Conservation (phyloP, 2,113 vertebrate genomes). For the Oncorhynchus keta region DNA sequence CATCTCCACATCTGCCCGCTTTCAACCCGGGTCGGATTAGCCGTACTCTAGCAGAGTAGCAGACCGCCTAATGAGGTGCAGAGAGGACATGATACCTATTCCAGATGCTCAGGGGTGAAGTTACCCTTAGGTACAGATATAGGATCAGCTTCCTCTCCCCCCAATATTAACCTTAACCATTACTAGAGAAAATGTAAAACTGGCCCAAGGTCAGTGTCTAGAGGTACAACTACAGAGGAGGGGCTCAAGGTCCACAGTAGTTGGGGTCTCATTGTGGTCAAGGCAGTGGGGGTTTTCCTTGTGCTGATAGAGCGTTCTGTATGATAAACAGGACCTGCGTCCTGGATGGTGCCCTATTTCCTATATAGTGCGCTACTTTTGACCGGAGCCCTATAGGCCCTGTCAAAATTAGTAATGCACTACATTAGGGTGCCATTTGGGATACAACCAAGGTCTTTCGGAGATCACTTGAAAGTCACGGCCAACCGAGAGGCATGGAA, state of each 20-base stretch:
- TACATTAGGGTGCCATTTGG: too few relatives aligned
- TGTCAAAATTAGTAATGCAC: too few relatives aligned
- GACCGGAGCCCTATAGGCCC: too few relatives aligned
- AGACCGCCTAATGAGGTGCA: slow-evolving; percentile 38
- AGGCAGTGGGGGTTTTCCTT: not conserved
- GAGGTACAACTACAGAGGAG: too few relatives aligned
- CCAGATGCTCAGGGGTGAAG: slow-evolving; percentile 13
- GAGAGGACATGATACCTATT: slow-evolving; percentile 25
- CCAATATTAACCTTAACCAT: too few relatives aligned
- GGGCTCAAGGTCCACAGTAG: not conserved
- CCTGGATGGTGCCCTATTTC: too few relatives aligned
- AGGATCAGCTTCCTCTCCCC: too few relatives aligned
- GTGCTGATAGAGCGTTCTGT: slow-evolving; percentile 1
- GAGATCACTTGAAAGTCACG: not conserved
- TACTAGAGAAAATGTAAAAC: too few relatives aligned
- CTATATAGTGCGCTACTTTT: too few relatives aligned
- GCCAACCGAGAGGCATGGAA: not conserved
- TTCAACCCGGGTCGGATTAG: slow-evolving; percentile 17
- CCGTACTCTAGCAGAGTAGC: not conserved
- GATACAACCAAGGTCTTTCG: not conserved
- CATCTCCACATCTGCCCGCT: slow-evolving; percentile 19
- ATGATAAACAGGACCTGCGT: not conserved
- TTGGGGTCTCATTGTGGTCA: slow-evolving; percentile 2
- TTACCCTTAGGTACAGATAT: too few relatives aligned
- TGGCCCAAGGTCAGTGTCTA: too few relatives aligned